Evolutionary conservation across 2,888 invertebrate genomes (phyloP).

Genomic region (Orthonevra nobilis): DNA sequence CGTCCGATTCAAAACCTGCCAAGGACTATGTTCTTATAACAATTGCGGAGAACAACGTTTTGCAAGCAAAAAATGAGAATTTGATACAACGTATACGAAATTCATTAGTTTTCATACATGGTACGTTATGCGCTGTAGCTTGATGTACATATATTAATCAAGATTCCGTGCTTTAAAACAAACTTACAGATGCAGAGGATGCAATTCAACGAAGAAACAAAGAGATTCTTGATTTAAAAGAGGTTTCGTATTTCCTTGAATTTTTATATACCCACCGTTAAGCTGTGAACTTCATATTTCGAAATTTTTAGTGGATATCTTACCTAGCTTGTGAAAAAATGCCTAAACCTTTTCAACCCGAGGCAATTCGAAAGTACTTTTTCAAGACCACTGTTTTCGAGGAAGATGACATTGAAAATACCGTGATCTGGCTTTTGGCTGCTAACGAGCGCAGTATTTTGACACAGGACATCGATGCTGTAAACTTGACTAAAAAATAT

Average conservation of each 20-base stretch:
- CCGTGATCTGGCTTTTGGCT: slow-evolving; percentile 74
- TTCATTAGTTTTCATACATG: slow-evolving; percentile 71
- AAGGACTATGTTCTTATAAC: slow-evolving; percentile 71
- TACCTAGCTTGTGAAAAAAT: slow-evolving; percentile 74
- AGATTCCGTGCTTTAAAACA: background rate
- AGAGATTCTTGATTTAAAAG: slow-evolving; percentile 24
- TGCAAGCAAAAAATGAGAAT: slow-evolving; percentile 21
- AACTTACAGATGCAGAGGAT: slow-evolving; percentile 57
- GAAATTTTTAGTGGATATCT: slow-evolving; percentile 72
- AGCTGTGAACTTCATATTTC: background rate
- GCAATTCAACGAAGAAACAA: slow-evolving; percentile 48
- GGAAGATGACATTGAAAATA: slow-evolving; percentile 53
- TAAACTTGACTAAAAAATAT: slow-evolving; percentile 71
- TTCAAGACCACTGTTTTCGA: slow-evolving; percentile 72
- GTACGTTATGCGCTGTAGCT: no score
- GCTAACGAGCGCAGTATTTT: slow-evolving; percentile 75
- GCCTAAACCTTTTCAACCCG: slow-evolving; percentile 74
- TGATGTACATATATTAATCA: no score
- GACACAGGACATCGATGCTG: slow-evolving; percentile 73
- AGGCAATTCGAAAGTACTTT: slow-evolving; percentile 74
- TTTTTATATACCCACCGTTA: no score
- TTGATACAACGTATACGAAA: slow-evolving; percentile 67
- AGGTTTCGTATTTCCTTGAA: slow-evolving; percentile 11
- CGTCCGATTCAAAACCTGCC: background rate
- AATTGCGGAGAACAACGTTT: slow-evolving; percentile 69